Evolutionary conservation across 2,888 invertebrate species (phyloP).

Genomic region (Xestia xanthographa): DNA sequence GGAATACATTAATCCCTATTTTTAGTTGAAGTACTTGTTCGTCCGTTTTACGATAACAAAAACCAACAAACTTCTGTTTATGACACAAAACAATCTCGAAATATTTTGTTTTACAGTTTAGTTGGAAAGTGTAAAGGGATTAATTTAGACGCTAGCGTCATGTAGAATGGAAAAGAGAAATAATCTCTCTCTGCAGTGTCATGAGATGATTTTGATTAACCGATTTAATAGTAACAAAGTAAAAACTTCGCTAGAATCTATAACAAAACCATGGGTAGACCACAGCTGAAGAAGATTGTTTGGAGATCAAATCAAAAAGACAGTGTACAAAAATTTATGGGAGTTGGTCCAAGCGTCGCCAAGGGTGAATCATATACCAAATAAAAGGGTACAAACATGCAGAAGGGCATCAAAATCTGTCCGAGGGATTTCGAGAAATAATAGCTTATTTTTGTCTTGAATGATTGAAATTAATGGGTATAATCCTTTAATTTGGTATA

Average conservation of each 20-base stretch:
- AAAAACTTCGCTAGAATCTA: not conserved
- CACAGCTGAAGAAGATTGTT: not conserved
- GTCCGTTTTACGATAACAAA: slow-evolving; percentile 38
- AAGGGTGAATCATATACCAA: too few relatives aligned
- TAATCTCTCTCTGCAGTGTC: not conserved
- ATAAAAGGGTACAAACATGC: too few relatives aligned
- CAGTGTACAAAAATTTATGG: too few relatives aligned
- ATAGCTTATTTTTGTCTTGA: too few relatives aligned
- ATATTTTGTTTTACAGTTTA: slow-evolving; percentile 36
- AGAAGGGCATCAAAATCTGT: too few relatives aligned
- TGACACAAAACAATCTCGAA: slow-evolving; percentile 45
- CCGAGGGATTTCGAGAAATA: too few relatives aligned
- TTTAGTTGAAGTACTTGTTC: slow-evolving; percentile 52
- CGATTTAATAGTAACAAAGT: not conserved
- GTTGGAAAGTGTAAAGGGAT: slow-evolving; percentile 23
- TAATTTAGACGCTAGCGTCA: slow-evolving; percentile 4
- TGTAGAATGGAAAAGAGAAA: not conserved
- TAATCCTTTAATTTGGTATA: too few relatives aligned
- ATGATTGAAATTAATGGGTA: too few relatives aligned
- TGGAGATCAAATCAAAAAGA: not conserved
- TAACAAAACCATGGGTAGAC: not conserved
- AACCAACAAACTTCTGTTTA: slow-evolving; percentile 53
- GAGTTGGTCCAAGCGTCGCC: too few relatives aligned
- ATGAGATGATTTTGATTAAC: not conserved
- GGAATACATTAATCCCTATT: slow-evolving; percentile 61